Conservation (phyloP, 2,797 vertebrate genomes). For the Caiman crocodilus region DNA sequence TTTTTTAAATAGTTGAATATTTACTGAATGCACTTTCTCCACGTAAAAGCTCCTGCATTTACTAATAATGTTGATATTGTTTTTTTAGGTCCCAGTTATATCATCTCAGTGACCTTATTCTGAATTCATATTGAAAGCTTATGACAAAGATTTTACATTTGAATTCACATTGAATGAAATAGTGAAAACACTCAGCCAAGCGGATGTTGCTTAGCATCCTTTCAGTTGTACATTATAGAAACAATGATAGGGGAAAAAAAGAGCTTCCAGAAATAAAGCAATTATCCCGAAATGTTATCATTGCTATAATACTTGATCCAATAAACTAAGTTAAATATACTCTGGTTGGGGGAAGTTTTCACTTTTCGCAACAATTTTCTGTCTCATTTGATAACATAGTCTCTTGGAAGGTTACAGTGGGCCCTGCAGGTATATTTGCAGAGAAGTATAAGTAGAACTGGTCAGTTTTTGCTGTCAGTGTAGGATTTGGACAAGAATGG, state of each 20-base stretch:
- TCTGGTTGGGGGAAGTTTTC: background rate
- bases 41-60: background rate
- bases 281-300: background rate
- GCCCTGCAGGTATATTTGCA: background rate
- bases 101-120: background rate
- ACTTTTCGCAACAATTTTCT: background rate
- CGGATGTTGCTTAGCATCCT: background rate
- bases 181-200: conserved; percentile 1
- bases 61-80: background rate
- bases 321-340: background rate
- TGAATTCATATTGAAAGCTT: background rate
- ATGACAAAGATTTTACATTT: background rate
- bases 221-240: background rate
- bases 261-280: background rate
- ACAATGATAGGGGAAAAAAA: background rate
- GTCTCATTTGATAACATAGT: background rate
- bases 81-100: background rate
- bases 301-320: background rate
- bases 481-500: too few species aligned
- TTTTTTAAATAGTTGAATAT: background rate
- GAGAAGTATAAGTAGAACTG: background rate
- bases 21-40: background rate
- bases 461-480: background rate
- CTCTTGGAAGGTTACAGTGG: background rate
- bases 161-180: background rate